Evolutionary conservation across 2,888 invertebrate species (phyloP), one percentile per base, ranked within the genome.

Genomic region (Minunthozetes semirufus): DNA sequence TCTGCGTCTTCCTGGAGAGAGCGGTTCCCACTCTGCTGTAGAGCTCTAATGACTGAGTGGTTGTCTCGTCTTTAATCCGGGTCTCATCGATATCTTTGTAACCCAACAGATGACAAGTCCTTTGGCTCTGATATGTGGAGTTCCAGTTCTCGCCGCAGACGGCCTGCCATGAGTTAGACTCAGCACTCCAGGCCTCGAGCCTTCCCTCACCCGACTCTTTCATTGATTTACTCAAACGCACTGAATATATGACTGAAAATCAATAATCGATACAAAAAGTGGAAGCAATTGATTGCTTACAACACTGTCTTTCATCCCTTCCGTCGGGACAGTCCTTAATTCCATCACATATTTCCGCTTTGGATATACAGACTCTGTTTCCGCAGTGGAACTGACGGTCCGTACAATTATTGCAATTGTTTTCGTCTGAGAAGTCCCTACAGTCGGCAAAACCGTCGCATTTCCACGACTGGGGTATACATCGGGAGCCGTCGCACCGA

Each of bases 331-430:
- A 79, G 72, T 79, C 79, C 15, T 59, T 53, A 19, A 76, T 77
- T 1, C 79, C 79, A 61, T 79, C 79, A 56, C 79, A 79, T 19
- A 79, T 79, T n/a, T 76, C 66, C 5, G 50, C 72, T 27, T 78
- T 77, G 6, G 76, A 70, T 13, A 79, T 77, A 73, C 79, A 79
- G 3, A 72, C 75, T 3, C 76, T 76, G 46, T 77, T 73, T 0
- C 79, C 78, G 48, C 79, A 79, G 22, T 79, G 74, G 59, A 79
- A 78, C 42, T 79, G 78, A 46, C 76, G 74, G 8, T 75, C 48
- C 8, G 77, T 70, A 53, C 75, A 81, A 83, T 81, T 80, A 86
- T 86, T 81, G 82, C 89, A 89, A 80, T 86, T 84, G 19, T 84
- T 83, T 82, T 81, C 81, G 74, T 82, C 82, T 0, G 80, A 79